A percentile compares a stretch with the other conserved stretches of the same genome.
These are phyloP conservation scores for Psylliodes chrysocephalus DNA, from an alignment of 2,888 invertebrate species.

Conservation along the genomic window DNA sequence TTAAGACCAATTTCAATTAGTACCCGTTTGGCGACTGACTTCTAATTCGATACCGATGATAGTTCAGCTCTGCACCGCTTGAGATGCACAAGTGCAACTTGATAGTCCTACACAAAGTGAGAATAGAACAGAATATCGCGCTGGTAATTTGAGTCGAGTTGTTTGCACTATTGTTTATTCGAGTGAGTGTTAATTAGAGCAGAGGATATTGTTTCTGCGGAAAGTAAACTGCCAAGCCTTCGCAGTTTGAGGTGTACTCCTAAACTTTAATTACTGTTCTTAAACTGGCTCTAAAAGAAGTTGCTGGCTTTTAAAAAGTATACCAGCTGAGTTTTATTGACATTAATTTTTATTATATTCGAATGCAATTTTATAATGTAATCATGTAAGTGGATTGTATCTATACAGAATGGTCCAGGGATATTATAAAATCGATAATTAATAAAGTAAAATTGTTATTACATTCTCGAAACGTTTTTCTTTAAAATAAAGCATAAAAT, in stretches of 20 bases:
- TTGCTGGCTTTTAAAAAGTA: no score
- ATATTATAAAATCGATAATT: no score
- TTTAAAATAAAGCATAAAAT: no score
- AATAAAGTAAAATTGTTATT: no score
- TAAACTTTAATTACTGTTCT: no score
- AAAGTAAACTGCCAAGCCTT: background rate
- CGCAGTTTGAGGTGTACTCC: background rate
- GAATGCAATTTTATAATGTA: no score
- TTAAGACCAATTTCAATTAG: background rate
- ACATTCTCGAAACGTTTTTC: no score
- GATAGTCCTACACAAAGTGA: constrained; percentile 14
- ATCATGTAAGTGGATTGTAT: no score
- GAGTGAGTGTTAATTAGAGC: constrained; percentile 25
- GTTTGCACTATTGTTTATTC: constrained; percentile 30
- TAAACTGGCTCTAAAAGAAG: no score
- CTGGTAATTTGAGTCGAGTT: constrained; percentile 24
- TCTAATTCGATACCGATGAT: constrained; percentile 1
- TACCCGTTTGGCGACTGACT: background rate
- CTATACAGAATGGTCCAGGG: no score
- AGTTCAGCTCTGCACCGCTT: background rate
- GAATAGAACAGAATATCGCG: constrained; percentile 9
- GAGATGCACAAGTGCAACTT: constrained; percentile 14
- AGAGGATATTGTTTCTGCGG: constrained; percentile 20
- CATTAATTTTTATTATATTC: no score
- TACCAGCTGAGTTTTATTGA: no score